Percentiles rank a stretch among this genome's conserved stretches.
Evolutionary conservation across 2,888 invertebrate genomes (phyloP).

Genomic region (Chelonus formosanus): DNA sequence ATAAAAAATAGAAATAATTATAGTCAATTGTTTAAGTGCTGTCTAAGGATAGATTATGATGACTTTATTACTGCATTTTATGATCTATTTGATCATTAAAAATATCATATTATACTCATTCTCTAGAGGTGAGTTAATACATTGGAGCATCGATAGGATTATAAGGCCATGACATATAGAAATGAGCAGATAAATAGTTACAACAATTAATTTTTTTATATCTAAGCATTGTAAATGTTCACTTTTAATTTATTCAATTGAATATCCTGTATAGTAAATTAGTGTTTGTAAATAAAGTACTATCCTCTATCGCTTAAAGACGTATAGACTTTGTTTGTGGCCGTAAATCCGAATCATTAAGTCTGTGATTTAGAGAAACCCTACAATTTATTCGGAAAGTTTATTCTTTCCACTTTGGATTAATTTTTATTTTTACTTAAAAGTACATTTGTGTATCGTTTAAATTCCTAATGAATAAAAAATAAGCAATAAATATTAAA

Average conservation of each 20-base stretch:
- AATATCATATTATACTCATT: no score
- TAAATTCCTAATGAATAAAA: background rate
- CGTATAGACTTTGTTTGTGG: background rate
- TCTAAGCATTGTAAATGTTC: background rate
- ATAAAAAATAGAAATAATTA: no score
- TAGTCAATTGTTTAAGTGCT: no score
- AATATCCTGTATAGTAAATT: background rate
- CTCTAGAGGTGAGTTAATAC: no score
- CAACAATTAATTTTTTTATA: no score
- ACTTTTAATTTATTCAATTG: background rate
- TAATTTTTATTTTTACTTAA: background rate
- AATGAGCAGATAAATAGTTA: no score
- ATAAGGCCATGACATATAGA: no score
- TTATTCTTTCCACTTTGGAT: background rate
- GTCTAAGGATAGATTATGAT: no score
- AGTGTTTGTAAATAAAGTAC: background rate
- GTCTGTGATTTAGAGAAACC: background rate
- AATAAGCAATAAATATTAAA: no score
- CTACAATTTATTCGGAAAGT: background rate
- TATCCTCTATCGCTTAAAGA: background rate
- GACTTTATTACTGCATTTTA: no score
- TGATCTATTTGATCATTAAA: no score
- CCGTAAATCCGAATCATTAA: background rate
- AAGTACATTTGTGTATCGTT: background rate
- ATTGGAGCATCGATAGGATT: no score